Percentiles rank a stretch among this genome's conserved stretches.
Conservation (phyloP, 2,797 vertebrate genomes). For the Rhinoraja longicauda region DNA sequence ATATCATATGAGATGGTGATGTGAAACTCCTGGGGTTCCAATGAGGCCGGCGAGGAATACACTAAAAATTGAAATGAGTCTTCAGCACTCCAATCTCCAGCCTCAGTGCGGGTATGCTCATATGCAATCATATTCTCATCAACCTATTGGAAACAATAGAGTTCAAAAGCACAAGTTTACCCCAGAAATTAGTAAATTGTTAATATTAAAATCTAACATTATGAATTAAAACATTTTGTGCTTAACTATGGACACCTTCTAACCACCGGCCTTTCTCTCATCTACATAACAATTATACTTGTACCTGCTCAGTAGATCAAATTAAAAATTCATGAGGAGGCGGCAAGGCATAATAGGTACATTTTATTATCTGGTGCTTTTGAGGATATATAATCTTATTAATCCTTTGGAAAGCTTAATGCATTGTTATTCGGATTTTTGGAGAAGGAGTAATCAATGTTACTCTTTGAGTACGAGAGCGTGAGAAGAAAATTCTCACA, state of each 20-base stretch:
- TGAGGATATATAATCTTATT: neutral
- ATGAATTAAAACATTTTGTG: neutral
- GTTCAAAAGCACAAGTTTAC: neutral
- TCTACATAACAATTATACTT: neutral
- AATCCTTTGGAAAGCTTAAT: neutral
- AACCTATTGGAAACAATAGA: slow-evolving; percentile 55
- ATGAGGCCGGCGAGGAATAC: slow-evolving; percentile 65
- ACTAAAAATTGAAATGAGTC: slow-evolving; percentile 75
- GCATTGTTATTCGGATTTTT: neutral
- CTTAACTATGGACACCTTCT: neutral
- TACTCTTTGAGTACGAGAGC: neutral
- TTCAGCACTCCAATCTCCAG: slow-evolving; percentile 65
- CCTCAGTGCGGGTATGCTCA: slow-evolving; percentile 60
- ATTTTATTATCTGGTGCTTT: neutral
- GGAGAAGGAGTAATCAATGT: neutral
- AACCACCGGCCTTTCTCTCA: neutral
- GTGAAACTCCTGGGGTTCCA: slow-evolving; percentile 68
- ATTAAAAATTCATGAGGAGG: neutral
- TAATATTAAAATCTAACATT: neutral
- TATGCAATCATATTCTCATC: slow-evolving; percentile 68
- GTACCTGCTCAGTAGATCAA: neutral
- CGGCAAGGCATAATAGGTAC: neutral
- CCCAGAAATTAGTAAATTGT: neutral
- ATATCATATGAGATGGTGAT: slow-evolving; percentile 80
- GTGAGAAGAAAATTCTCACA: neutral